Conservation (phyloP, 2,888 invertebrate species). For the Apotomis turbidana region DNA sequence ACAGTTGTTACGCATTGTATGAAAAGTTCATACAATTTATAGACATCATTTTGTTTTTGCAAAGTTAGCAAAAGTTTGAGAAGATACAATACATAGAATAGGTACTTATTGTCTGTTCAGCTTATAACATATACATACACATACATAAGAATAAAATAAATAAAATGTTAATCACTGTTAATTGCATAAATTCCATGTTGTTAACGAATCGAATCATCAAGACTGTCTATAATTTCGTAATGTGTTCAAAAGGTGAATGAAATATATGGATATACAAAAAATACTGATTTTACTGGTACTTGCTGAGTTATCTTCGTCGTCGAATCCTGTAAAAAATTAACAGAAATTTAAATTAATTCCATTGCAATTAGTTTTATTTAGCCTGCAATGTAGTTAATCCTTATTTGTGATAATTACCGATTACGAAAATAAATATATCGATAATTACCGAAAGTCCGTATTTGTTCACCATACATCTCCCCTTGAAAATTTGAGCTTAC, state of each 20-base stretch:
- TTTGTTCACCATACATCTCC: slow-evolving; percentile 75
- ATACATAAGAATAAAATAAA: slow-evolving; percentile 48
- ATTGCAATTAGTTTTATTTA: too few relatives aligned
- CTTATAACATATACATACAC: too few relatives aligned
- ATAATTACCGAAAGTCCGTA: slow-evolving; percentile 73
- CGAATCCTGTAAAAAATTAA: slow-evolving; percentile 63
- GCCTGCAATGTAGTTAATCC: too few relatives aligned
- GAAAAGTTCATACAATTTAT: not conserved
- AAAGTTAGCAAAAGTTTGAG: not conserved
- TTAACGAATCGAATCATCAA: slow-evolving; percentile 44
- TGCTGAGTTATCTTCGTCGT: slow-evolving; percentile 64
- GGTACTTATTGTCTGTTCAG: slow-evolving; percentile 69
- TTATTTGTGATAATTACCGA: too few relatives aligned
- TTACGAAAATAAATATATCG: not conserved
- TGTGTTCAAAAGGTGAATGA: slow-evolving; percentile 41
- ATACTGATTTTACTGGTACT: slow-evolving; percentile 20
- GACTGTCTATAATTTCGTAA: slow-evolving; percentile 51
- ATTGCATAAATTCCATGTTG: not conserved
- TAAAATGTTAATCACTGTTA: slow-evolving; percentile 35
- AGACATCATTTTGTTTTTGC: not conserved
- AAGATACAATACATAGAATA: slow-evolving; percentile 37
- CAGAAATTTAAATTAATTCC: too few relatives aligned
- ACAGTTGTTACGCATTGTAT: not conserved
- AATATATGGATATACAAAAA: slow-evolving; percentile 9
- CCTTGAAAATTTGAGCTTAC: slow-evolving; percentile 79